Percentiles rank a stretch among this genome's conserved stretches.
phyloP scores from a whole-genome alignment of 2,113 vertebrate species.

The Mirza zaza region DNA sequence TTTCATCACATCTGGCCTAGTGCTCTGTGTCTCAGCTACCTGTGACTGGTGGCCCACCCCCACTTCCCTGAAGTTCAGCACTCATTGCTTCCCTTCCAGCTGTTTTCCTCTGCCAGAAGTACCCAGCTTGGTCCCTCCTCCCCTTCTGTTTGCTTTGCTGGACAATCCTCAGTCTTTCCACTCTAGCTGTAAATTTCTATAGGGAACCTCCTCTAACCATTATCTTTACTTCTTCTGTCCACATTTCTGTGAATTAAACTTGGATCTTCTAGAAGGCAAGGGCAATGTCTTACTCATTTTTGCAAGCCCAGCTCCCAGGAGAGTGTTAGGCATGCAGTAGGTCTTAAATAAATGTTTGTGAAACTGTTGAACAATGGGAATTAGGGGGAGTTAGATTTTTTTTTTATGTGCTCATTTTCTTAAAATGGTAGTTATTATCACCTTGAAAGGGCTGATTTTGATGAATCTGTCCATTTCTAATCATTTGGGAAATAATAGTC shows the following conservation, averaged over 20 bases:
- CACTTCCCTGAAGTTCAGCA: neutral
- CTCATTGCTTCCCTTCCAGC: neutral
- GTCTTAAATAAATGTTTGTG: neutral
- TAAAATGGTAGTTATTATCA: neutral
- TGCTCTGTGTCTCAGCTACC: neutral
- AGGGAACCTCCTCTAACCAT: neutral
- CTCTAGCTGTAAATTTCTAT: neutral
- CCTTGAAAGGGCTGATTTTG: constrained; percentile 16
- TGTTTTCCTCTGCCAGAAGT: neutral
- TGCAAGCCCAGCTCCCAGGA: neutral
- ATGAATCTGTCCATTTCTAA: constrained; percentile 48
- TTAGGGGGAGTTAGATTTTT: neutral
- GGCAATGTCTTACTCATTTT: neutral
- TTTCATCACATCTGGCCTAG: neutral
- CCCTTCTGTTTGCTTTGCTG: neutral
- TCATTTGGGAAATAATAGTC: constrained; percentile 24
- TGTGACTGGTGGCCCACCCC: neutral
- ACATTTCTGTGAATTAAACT: neutral
- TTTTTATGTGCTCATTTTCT: neutral
- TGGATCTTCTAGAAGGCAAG: neutral
- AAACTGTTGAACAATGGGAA: neutral
- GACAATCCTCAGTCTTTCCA: neutral
- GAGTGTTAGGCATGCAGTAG: neutral
- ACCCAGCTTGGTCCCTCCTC: neutral
- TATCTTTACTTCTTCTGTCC: neutral